Conservation (phyloP, 1,140 invertebrate genomes). For the Samia ricini region DNA sequence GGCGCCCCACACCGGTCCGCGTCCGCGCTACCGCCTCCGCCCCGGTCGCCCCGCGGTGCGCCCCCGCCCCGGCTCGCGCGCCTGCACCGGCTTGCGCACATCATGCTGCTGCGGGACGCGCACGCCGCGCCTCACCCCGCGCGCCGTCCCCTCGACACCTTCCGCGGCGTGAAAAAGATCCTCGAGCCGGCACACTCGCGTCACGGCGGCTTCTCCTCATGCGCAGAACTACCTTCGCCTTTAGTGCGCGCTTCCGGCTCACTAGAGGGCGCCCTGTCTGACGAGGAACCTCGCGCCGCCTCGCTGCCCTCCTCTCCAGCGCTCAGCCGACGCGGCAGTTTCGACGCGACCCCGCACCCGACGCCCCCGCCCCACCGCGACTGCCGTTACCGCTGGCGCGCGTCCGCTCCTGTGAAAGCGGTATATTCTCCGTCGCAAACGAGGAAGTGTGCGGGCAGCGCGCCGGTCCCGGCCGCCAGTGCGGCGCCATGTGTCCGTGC, state of each 20-base stretch:
- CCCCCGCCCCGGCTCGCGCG: conserved; percentile 59
- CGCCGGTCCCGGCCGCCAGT: conserved; percentile 33
- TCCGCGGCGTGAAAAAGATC: conserved; percentile 86
- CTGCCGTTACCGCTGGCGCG: conserved; percentile 79
- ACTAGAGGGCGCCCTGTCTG: conserved; percentile 20
- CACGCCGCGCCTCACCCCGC: conserved; percentile 71
- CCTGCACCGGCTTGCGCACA: conserved; percentile 82
- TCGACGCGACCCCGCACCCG: conserved; percentile 34
- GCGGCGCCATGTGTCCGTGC: conserved; percentile 62
- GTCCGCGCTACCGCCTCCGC: conserved; percentile 25
- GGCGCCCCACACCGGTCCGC: conserved; percentile 40
- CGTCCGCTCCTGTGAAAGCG: conserved; percentile 93
- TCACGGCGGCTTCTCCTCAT: conserved; percentile 80
- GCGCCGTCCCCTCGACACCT: conserved; percentile 44
- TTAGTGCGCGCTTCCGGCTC: conserved; percentile 28
- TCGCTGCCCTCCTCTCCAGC: conserved; percentile 53
- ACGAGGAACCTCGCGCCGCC: conserved; percentile 48
- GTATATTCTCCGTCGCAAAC: conserved; percentile 91
- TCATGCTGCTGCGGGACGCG: conserved; percentile 88
- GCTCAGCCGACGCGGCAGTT: conserved; percentile 36
- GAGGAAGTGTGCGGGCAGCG: conserved; percentile 80
- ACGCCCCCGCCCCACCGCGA: conserved; percentile 42
- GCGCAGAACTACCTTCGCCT: conserved; percentile 83
- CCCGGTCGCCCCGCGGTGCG: conserved; percentile 37
- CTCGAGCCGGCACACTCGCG: conserved; percentile 78